Conservation (phyloP, 1,140 invertebrate species). For the Ptiloglossa arizonensis region DNA sequence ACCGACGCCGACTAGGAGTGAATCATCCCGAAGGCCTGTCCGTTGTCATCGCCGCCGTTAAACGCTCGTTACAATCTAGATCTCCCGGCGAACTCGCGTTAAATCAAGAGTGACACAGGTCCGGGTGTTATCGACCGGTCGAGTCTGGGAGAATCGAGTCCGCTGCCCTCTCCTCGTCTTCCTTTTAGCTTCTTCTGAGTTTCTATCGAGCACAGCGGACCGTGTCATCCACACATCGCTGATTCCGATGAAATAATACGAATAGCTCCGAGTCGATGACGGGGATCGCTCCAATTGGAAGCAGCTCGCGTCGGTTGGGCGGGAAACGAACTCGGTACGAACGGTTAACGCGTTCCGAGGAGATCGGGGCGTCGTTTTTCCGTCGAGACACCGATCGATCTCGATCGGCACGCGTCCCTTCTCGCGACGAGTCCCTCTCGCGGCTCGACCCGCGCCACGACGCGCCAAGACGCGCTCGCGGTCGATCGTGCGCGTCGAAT, state of each 20-base stretch:
- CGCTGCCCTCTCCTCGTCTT: background rate
- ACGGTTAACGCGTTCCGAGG: too few relatives aligned
- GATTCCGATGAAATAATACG: slow-evolving; percentile 15
- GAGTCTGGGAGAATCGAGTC: background rate
- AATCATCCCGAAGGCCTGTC: background rate
- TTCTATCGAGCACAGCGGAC: slow-evolving; percentile 4
- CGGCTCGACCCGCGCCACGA: background rate
- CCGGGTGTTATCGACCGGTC: slow-evolving; percentile 17
- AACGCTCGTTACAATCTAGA: slow-evolving; percentile 25
- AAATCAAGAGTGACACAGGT: slow-evolving; percentile 52
- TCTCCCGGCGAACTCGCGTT: slow-evolving; percentile 10
- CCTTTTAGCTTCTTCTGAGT: background rate
- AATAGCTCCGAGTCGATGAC: background rate
- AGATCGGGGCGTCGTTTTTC: background rate
- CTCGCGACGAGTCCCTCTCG: background rate
- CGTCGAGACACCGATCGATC: background rate
- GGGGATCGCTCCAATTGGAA: background rate
- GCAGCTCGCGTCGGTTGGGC: background rate
- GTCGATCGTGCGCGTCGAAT: slow-evolving; percentile 6
- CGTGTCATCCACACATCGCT: background rate
- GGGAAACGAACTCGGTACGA: too few relatives aligned
- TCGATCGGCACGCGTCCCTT: background rate
- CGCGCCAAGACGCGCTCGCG: background rate
- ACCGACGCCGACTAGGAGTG: background rate
- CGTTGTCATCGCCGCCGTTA: slow-evolving; percentile 7